Conservation (phyloP, 2,797 vertebrate species). For the Peromyscus eremicus region DNA sequence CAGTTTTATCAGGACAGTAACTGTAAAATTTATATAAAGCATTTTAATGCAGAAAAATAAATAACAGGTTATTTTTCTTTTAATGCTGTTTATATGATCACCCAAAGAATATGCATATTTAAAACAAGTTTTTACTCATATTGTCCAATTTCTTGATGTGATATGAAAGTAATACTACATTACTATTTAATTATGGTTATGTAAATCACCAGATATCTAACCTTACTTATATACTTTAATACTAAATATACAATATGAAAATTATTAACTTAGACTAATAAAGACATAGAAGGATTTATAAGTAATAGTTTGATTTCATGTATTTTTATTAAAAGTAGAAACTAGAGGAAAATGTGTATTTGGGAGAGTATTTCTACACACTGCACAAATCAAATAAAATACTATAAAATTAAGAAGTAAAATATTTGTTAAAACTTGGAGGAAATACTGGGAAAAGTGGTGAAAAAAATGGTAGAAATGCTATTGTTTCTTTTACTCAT, state of each 20-base stretch:
- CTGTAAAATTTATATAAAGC: not conserved
- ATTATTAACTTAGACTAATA: not conserved
- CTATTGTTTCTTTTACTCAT: not conserved
- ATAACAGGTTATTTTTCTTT: not conserved
- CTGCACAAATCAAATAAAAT: not conserved
- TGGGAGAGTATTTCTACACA: not conserved
- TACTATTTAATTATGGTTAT: not conserved
- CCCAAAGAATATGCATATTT: slow-evolving; percentile 15
- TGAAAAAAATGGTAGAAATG: not conserved
- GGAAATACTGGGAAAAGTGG: not conserved
- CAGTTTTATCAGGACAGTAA: not conserved
- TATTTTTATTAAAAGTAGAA: slow-evolving; percentile 2
- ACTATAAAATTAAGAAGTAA: not conserved
- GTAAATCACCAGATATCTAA: not conserved
- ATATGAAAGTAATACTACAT: not conserved
- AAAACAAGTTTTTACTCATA: not conserved
- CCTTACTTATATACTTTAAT: not conserved
- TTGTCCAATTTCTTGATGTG: not conserved
- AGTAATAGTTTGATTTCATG: not conserved
- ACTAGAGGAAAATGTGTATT: not conserved
- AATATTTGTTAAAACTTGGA: slow-evolving; percentile 12
- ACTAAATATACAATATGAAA: slow-evolving; percentile 30
- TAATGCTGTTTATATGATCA: not conserved
- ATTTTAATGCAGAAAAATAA: not conserved
- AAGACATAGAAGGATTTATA: not conserved